Conservation (phyloP, 2,113 vertebrate species). For the Isichthys henryi region DNA sequence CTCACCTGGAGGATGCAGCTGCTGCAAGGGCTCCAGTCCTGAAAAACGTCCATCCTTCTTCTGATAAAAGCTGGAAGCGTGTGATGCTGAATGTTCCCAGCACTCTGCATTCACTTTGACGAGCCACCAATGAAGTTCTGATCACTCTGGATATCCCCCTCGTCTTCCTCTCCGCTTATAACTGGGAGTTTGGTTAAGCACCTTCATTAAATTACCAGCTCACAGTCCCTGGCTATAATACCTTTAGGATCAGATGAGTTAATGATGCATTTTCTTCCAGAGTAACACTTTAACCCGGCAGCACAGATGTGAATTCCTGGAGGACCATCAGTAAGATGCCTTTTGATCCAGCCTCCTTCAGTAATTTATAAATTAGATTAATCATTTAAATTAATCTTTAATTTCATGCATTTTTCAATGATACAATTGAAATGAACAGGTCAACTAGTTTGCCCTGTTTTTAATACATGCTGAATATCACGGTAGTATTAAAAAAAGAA, state of each 20-base stretch:
- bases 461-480: not conserved
- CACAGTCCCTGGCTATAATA: not conserved
- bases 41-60: not conserved
- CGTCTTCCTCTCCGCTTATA: not conserved
- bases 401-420: not conserved
- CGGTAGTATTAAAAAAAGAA: not conserved
- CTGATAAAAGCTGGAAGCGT: not conserved
- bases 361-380: conserved; percentile 1
- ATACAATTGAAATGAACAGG: not conserved
- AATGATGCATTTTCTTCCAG: not conserved
- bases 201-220: not conserved
- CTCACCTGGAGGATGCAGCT: not conserved
- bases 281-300: not conserved
- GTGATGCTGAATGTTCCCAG: not conserved
- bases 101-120: not conserved
- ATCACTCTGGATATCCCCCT: not conserved
- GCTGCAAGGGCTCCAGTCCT: not conserved
- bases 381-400: not conserved
- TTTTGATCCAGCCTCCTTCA: not conserved
- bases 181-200: not conserved
- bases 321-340: not conserved
- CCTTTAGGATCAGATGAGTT: not conserved
- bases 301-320: not conserved
- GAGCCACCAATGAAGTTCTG: not conserved
- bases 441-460: not conserved